A percentile compares a stretch with the other conserved stretches of the same genome.
These are phyloP conservation scores for Triops cancriformis DNA, from an alignment of 1,140 invertebrate species.

Conservation along the genomic window DNA sequence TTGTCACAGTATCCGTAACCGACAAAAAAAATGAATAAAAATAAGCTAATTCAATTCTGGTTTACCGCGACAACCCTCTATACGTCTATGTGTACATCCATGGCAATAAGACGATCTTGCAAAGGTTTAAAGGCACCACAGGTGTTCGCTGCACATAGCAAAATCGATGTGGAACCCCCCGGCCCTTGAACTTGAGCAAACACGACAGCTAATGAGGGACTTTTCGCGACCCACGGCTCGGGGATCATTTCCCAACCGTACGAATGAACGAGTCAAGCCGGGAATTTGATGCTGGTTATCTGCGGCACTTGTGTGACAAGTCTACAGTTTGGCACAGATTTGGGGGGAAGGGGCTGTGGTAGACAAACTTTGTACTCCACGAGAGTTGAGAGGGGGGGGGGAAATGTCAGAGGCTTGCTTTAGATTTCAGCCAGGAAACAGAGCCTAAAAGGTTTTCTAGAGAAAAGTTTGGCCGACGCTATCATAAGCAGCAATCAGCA, in stretches of 20 bases:
- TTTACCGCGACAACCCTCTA: not conserved
- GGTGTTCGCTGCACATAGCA: not conserved
- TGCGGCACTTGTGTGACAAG: not conserved
- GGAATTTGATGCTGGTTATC: not conserved
- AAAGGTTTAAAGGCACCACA: not conserved
- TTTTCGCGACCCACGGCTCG: not conserved
- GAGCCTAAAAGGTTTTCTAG: not conserved
- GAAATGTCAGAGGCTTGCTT: not conserved
- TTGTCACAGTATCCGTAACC: not conserved
- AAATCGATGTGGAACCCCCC: not conserved
- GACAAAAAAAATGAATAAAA: not conserved
- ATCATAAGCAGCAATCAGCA: constrained; percentile 9
- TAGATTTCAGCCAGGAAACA: not conserved
- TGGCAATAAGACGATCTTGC: too few relatives aligned
- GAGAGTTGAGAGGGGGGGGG: not conserved
- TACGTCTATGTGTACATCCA: not conserved
- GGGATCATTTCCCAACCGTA: not conserved
- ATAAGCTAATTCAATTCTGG: not conserved
- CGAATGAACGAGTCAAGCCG: not conserved
- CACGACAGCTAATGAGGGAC: not conserved
- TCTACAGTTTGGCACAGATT: not conserved
- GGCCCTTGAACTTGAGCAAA: not conserved
- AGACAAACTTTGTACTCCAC: not conserved
- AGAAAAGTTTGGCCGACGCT: not conserved
- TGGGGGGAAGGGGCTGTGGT: not conserved